Conservation (phyloP, 1,140 invertebrate genomes). For the Zaprionus tsacasi region DNA sequence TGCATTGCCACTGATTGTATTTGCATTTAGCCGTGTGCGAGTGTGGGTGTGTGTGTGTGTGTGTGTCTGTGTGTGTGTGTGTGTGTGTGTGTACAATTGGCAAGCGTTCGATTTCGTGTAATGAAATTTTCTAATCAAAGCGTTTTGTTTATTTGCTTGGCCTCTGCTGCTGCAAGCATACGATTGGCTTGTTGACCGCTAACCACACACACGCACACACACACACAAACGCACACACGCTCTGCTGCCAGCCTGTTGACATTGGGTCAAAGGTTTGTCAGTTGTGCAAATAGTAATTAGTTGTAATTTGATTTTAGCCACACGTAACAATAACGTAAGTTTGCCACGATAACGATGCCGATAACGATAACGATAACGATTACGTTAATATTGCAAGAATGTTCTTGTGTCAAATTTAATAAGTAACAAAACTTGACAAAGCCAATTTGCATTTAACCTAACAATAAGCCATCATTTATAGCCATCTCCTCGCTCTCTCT, state of each 20-base stretch:
- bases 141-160: slow-evolving; percentile 76
- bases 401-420: slow-evolving; percentile 25
- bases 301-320: slow-evolving; percentile 75
- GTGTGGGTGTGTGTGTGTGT: slow-evolving; percentile 23
- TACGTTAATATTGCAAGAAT: neutral
- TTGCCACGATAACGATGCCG: neutral
- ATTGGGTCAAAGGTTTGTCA: slow-evolving; percentile 80
- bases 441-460: slow-evolving; percentile 70
- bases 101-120: slow-evolving; percentile 79
- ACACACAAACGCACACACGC: neutral
- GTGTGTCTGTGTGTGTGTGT: slow-evolving; percentile 1
- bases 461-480: slow-evolving; percentile 74
- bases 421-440: slow-evolving; percentile 18
- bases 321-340: slow-evolving; percentile 30
- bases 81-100: slow-evolving; percentile 54
- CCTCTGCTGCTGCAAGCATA: slow-evolving; percentile 39
- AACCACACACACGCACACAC: slow-evolving; percentile 26
- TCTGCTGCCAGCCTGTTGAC: slow-evolving; percentile 47
- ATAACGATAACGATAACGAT: slow-evolving; percentile 2
- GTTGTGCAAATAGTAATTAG: slow-evolving; percentile 82
- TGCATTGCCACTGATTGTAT: slow-evolving; percentile 80
- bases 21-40: slow-evolving; percentile 52
- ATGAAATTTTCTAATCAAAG: slow-evolving; percentile 83
- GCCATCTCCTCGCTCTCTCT: neutral
- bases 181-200: slow-evolving; percentile 71